Base-by-base conservation (phyloP, 2,113 vertebrate species). In the Tautogolabrus adspersus region DNA sequence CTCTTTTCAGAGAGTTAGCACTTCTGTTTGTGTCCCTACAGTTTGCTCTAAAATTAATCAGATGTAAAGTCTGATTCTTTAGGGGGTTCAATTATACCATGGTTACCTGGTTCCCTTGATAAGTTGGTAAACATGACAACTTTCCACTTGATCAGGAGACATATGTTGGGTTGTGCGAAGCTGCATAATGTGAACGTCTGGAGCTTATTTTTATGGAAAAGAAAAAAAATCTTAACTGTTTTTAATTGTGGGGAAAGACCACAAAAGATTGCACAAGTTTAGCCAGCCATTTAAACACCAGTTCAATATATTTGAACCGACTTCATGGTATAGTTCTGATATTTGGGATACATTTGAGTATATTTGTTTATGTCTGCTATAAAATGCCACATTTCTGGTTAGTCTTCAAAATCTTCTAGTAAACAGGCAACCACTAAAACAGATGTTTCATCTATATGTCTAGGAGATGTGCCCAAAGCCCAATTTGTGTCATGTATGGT, bases 401-500 rank as follows among this genome's bases (percentile, higher is more conserved):
- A 22, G 30, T 8, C 10, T 3, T 21, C 30, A 13, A 72, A 65
- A 71, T 30, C 8, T 37, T 23, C 16, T 49, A 23, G 23, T 68
- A 19, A 3, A 21, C 11, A 49, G 34, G 26, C 16, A 37, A 26
- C 12, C 19, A 54, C 34, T 12, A n/a, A 52, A 62, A 61, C 49
- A 51, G 34, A 19, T 46, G 34, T 66, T 59, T 40, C n/a, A 71
- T 42, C 58, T 52, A 34, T 67, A 54, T 75, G 49, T 62, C 9
- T 52, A 42, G 12, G 1, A 66, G 61, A 66, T 63, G 37, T 77
- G 56, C 51, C 51, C 8, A 52, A 5, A 72, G 11, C 57, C 6
- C 55, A 81, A 15, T 44, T 40, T 65, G 11, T 23, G 22, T 59
- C 44, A 38, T 73, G 54, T 68, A 68, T 64, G 8, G 40, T 40